Base-by-base conservation (phyloP, 2,888 invertebrate genomes). In the Papilio gigon region DNA sequence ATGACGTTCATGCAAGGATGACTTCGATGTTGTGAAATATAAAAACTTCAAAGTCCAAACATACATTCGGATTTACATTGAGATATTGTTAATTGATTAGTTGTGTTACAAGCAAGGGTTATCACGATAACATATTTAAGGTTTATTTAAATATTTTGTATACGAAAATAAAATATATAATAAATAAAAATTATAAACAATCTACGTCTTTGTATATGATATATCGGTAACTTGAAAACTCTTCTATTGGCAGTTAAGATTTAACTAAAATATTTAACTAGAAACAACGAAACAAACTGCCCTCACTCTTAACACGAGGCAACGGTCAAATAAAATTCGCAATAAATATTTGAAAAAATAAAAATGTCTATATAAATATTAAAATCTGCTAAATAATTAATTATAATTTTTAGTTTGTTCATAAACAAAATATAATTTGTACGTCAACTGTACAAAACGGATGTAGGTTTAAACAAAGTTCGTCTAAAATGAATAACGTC, bases 101-200 rank as follows among this genome's bases (percentile, higher is more conserved):
- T 92, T 83, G 73, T 88, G 92, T 92, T 92, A 92, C 92, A 92
- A 92, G 92, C 92, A 89, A 90, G 88, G 92, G 91, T 90, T 90
- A 90, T 85, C 83, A 89, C 88, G 86, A 85, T 78, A 83, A 85
- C 76, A 80, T 79, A 79, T 78, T 84, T 80, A 75, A 69, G 81
- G 79, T 77, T 75, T 80, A 70, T 73, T 70, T 71, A 73, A 65
- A 66, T 73, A 70, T 78, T 78, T 80, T 75, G 78, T 78, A 71
- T 76, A 76, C 73, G 74, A 80, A 81, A 71, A 71, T 74, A 80
- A 81, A 71, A 71, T 70, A 67, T 77, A 78, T 79, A 77, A 80
- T 80, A 82, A 79, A 79, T 80, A 80, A 74, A 74, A 74, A 78
- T n/a, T n/a, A 80, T 82, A 71, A 84, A 80, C 84, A 82, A 77